Conservation (phyloP, 2,113 vertebrate species). For the Nycticebus coucang region DNA sequence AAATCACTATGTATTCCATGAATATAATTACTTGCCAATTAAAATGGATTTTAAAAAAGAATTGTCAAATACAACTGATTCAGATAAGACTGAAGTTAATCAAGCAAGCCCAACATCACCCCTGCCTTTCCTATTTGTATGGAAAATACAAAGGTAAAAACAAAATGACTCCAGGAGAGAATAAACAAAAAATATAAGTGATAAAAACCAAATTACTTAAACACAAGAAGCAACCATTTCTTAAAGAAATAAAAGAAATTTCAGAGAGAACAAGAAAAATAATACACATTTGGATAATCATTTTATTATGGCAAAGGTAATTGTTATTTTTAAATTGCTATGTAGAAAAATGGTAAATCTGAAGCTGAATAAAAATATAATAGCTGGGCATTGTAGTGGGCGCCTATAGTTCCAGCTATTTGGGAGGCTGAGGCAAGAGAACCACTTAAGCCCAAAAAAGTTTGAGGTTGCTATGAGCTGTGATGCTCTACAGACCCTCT, state of each 20-base stretch:
- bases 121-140: background rate
- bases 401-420: no score
- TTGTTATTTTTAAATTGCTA: conserved; percentile 5
- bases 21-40: no score
- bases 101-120: background rate
- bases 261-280: background rate
- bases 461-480: no score
- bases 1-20: no score
- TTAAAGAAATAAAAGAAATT: conserved; percentile 21
- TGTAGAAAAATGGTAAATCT: background rate
- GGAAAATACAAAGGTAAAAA: conserved; percentile 15
- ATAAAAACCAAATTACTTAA: background rate
- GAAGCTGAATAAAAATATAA: background rate
- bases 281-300: background rate
- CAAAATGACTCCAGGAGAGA: background rate
- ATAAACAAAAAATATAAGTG: background rate
- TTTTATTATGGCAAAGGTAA: background rate
- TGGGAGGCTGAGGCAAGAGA: no score
- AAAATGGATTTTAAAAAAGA: background rate
- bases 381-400: no score
- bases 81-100: background rate
- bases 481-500: no score
- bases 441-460: no score
- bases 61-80: background rate
- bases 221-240: background rate